Base-by-base conservation (phyloP, 1,140 invertebrate genomes). In the Steinernema khuongi region DNA sequence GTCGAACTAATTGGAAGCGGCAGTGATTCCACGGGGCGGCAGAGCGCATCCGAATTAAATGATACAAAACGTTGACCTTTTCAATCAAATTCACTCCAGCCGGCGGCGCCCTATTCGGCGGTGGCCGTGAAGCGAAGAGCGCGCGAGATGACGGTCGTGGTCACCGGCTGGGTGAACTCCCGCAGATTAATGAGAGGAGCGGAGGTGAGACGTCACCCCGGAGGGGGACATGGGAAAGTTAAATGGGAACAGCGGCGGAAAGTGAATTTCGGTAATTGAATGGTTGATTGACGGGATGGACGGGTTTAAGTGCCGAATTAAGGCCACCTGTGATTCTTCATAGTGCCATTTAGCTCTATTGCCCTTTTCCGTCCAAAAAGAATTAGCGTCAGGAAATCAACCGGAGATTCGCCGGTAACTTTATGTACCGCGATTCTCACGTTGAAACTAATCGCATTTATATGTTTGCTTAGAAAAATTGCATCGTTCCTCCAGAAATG, bases 21-120 rank as follows among this genome's bases (percentile, higher is more conserved):
- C 7, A 22, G 50, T 60, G 26, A 60, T 60, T 60, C 11, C 7
- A 41, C n/a, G 4, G 26, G 19, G 26, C 7, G 14, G 4, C 14
- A 60, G 4, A 22, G 50, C 14, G 50, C 50, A 22, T 60, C 22
- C 11, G 50, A 41, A 41, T 41, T 41, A 41, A 60, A 14, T 60
- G 50, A 60, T 60, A 60, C 50, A 60, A 60, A 60, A 60, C 50
- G 50, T 11, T 60, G 50, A 60, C 50, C 50, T 60, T 60, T 60
- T 60, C 50, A 60, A 60, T 60, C 50, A 17, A 60, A 17, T 60
- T 60, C 50, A 60, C 50, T 22, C 22, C 50, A 4, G 14, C 11
- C 50, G 11, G 14, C 11, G 11, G 7, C 19, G 50, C 50, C 50
- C 14, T 60, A 14, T 41, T 41, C 36, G 7, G 36, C 36, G 7